Percentiles rank a stretch among this genome's conserved stretches.
Conservation (phyloP, 2,888 invertebrate genomes). For the Lithophane leautieri region DNA sequence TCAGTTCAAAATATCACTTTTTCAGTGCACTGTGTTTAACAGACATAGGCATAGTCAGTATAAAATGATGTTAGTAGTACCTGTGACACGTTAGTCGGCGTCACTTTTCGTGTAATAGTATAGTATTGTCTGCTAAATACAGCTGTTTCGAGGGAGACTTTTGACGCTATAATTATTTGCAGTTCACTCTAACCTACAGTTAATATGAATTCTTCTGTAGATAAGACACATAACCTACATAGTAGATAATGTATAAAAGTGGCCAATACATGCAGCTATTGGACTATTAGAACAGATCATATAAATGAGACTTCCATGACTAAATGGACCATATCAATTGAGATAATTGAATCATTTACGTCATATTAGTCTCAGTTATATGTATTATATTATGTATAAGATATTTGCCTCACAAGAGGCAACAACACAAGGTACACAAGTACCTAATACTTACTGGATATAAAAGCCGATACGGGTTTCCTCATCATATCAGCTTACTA, state of each 20-base stretch:
- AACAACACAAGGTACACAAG: too few relatives aligned
- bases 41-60: not conserved
- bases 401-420: constrained; percentile 8
- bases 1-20: constrained; percentile 2
- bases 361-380: constrained; percentile 20
- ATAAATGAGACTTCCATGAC: constrained; percentile 33
- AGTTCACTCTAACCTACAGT: not conserved
- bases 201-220: not conserved
- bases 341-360: constrained; percentile 38
- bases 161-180: not conserved
- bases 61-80: not conserved
- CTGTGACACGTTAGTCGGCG: too few relatives aligned
- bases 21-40: constrained; percentile 1
- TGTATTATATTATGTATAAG: not conserved
- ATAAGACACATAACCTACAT: not conserved
- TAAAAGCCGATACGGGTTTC: constrained; percentile 19
- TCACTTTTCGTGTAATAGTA: constrained; percentile 14
- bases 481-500: constrained; percentile 4
- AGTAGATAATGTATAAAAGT: not conserved
- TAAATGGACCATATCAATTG: constrained; percentile 53
- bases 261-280: constrained; percentile 3
- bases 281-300: constrained; percentile 27
- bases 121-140: constrained; percentile 20
- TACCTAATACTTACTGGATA: not conserved
- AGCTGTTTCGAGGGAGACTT: constrained; percentile 13